Percentiles rank a stretch among this genome's conserved stretches.
These are phyloP conservation scores for Subanguina moxae DNA, from an alignment of 1,140 invertebrate species.

Conservation along the genomic window DNA sequence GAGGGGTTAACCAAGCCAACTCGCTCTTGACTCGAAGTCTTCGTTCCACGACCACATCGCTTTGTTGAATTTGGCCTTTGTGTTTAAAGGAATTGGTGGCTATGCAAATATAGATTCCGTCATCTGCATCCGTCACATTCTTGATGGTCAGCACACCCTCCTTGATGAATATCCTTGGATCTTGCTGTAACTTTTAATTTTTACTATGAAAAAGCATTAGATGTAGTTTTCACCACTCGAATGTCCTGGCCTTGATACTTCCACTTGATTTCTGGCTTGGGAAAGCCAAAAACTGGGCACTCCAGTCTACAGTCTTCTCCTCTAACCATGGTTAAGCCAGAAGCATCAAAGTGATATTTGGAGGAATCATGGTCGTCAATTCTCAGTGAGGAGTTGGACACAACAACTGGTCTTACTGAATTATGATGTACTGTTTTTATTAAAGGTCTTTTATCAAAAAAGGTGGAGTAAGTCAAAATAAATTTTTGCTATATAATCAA, in stretches of 20 bases:
- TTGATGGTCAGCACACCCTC: conserved; percentile 26
- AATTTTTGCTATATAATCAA: too few species aligned
- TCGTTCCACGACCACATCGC: conserved; percentile 24
- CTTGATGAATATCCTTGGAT: neutral
- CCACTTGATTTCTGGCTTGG: conserved; percentile 30
- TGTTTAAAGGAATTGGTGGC: conserved; percentile 13
- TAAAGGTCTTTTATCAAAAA: too few species aligned
- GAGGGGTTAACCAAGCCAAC: conserved; percentile 32
- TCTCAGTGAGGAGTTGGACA: conserved; percentile 30
- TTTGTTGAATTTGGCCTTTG: conserved; percentile 6
- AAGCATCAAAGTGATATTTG: conserved; percentile 29
- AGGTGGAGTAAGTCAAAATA: too few species aligned
- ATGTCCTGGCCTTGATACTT: conserved; percentile 15
- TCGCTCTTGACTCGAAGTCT: conserved; percentile 38
- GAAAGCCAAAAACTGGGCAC: conserved; percentile 31
- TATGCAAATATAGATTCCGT: conserved; percentile 33
- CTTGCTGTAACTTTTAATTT: neutral
- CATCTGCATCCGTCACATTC: conserved; percentile 31
- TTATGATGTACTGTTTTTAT: neutral
- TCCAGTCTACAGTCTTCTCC: conserved; percentile 23
- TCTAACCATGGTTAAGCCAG: conserved; percentile 22
- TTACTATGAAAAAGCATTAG: neutral
- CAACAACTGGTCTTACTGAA: conserved; percentile 35
- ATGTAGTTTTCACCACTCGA: neutral
- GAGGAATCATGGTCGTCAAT: conserved; percentile 25